Conservation (phyloP, 2,888 invertebrate genomes). For the Diaperis boleti region DNA sequence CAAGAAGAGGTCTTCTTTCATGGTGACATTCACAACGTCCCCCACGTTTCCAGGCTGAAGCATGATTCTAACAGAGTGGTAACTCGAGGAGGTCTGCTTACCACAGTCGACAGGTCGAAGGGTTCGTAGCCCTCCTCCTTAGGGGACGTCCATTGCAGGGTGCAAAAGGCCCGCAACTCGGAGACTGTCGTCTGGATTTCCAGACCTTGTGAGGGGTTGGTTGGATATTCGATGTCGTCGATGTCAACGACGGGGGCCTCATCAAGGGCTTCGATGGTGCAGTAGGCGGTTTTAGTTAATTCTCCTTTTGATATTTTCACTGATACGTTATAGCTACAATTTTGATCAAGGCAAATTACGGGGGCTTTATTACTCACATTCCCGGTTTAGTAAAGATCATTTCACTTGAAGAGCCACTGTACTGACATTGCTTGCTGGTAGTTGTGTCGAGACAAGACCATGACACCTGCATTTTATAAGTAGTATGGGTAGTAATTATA, state of each 20-base stretch:
- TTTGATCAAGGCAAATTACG: no score
- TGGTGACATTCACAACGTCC: slow-evolving; percentile 32
- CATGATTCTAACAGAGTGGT: no score
- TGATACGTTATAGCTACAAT: slow-evolving; percentile 32
- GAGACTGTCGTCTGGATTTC: slow-evolving; percentile 29
- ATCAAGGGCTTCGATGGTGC: slow-evolving; percentile 27
- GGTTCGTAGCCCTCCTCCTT: slow-evolving; percentile 22
- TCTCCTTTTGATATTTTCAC: slow-evolving; percentile 32
- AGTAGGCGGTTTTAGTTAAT: slow-evolving; percentile 13
- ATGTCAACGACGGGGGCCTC: slow-evolving; percentile 37
- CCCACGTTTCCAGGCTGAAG: slow-evolving; percentile 38
- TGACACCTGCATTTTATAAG: slow-evolving; percentile 1
- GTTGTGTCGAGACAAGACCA: slow-evolving; percentile 35
- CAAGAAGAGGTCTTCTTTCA: slow-evolving; percentile 40
- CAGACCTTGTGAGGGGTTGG: slow-evolving; percentile 29
- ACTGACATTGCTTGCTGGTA: slow-evolving; percentile 27
- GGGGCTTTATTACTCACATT: slow-evolving; percentile 28
- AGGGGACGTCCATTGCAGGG: slow-evolving; percentile 38
- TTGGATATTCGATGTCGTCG: slow-evolving; percentile 34
- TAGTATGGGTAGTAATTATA: background rate
- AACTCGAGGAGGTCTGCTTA: slow-evolving; percentile 19
- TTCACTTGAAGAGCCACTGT: slow-evolving; percentile 28
- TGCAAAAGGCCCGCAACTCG: slow-evolving; percentile 33
- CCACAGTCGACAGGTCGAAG: slow-evolving; percentile 29
- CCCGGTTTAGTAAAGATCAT: slow-evolving; percentile 16